These are phyloP conservation scores for Drosophila parabipectinata DNA, from an alignment of 1,140 invertebrate species.

Conservation along the genomic window DNA sequence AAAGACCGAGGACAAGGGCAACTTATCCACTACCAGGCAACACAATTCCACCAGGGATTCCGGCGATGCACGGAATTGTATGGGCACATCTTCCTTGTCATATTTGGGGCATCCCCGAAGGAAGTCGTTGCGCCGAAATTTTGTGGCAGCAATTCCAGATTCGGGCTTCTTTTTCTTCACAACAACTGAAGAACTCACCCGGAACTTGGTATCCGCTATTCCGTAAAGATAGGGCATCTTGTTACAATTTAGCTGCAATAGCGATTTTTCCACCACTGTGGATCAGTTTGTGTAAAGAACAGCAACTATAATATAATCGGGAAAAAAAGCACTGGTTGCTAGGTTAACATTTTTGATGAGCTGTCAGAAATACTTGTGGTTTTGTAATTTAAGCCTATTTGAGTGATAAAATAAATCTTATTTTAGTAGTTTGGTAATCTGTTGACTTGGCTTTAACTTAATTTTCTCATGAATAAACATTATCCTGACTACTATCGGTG, in stretches of 20 bases:
- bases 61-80: slow-evolving; percentile 51
- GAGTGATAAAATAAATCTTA: too few species aligned
- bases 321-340: slow-evolving; percentile 10
- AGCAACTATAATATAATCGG: neutral
- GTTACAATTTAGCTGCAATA: slow-evolving; percentile 9
- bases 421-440: neutral
- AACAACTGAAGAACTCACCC: slow-evolving; percentile 6
- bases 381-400: too few species aligned
- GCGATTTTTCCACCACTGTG: neutral
- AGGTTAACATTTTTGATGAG: neutral
- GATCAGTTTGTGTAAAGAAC: slow-evolving; percentile 3
- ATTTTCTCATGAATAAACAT: neutral
- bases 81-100: slow-evolving; percentile 55
- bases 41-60: slow-evolving; percentile 50
- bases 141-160: slow-evolving; percentile 14
- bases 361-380: neutral
- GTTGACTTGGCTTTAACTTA: neutral
- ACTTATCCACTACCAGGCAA: slow-evolving; percentile 50
- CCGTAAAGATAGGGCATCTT: slow-evolving; percentile 67
- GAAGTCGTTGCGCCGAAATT: slow-evolving; percentile 35
- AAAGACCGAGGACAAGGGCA: slow-evolving; percentile 52
- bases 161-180: neutral
- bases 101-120: slow-evolving; percentile 38
- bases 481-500: neutral
- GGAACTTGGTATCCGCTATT: slow-evolving; percentile 67